A percentile compares a stretch with the other conserved stretches of the same genome.
These are phyloP conservation scores for Epinephelus coioides DNA, from an alignment of 2,797 vertebrate genomes.

Conservation along the genomic window DNA sequence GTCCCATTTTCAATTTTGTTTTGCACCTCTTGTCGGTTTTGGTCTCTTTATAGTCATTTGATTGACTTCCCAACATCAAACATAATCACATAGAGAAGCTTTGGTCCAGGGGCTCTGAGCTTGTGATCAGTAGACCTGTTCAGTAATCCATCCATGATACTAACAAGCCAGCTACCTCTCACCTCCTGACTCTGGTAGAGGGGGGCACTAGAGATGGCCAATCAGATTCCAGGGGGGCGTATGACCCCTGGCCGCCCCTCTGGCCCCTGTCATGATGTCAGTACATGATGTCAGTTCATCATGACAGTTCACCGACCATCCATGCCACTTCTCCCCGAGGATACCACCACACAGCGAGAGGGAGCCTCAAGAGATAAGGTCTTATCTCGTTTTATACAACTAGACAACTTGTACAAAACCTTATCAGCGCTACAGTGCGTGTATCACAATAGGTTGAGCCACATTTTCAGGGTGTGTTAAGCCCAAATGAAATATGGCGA, in stretches of 20 bases:
- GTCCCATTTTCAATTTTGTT: too few species aligned
- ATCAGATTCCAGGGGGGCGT: not conserved
- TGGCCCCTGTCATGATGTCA: conserved; percentile 34
- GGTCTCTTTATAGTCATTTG: not conserved
- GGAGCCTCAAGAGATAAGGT: conserved; percentile 58
- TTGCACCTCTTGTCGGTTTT: not conserved
- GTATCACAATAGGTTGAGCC: conserved; percentile 48
- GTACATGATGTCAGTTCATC: conserved; percentile 25
- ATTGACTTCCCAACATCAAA: not conserved
- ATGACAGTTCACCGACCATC: conserved; percentile 35
- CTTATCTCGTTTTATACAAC: conserved; percentile 70
- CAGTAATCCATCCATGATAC: conserved; percentile 23
- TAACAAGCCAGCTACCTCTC: conserved; percentile 24
- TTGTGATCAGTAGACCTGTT: not conserved
- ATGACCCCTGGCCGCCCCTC: conserved; percentile 15
- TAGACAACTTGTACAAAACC: conserved; percentile 62
- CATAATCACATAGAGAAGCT: not conserved
- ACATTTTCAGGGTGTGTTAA: conserved; percentile 48
- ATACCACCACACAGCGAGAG: conserved; percentile 40
- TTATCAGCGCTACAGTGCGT: conserved; percentile 59
- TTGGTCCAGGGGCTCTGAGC: not conserved
- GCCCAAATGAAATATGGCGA: conserved; percentile 78
- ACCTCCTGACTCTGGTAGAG: conserved; percentile 3
- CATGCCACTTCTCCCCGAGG: conserved; percentile 35
- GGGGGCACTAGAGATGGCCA: not conserved